Evolutionary conservation across 2,797 vertebrate species (phyloP).

Genomic region (Rhynchonycteris naso): DNA sequence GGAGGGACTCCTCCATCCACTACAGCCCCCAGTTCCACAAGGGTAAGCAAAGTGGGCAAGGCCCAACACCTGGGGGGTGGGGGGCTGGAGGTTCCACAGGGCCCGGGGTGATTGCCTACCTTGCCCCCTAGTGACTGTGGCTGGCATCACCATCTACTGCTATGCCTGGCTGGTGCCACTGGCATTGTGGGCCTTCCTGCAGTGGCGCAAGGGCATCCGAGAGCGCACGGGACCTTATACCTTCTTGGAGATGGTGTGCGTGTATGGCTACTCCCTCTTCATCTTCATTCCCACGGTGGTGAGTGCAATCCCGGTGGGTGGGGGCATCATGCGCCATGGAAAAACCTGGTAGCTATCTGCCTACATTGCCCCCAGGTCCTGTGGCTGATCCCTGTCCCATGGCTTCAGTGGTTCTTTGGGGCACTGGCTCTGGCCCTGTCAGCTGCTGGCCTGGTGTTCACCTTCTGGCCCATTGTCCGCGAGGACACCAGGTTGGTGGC

Average conservation of each 20-base stretch:
- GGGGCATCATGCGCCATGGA: fast-evolving
- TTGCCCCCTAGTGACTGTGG: constrained; percentile 87
- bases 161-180: constrained; percentile 93
- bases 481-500: constrained; percentile 89
- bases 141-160: constrained; percentile 89
- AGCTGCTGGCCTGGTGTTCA: constrained; percentile 88
- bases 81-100: fast-evolving
- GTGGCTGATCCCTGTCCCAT: constrained; percentile 88
- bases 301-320: constrained; percentile 76
- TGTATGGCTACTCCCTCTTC: constrained; percentile 94
- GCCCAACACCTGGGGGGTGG: background rate
- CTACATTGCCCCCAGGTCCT: constrained; percentile 85
- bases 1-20: constrained; percentile 83
- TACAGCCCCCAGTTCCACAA: constrained; percentile 92
- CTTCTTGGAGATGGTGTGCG: constrained; percentile 92
- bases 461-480: constrained; percentile 91
- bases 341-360: background rate
- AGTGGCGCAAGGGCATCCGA: constrained; percentile 88
- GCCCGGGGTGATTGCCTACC: background rate
- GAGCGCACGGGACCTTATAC: constrained; percentile 87
- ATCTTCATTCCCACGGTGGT: constrained; percentile 93
- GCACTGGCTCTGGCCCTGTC: constrained; percentile 89
- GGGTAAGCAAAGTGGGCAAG: constrained; percentile 77
- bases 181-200: constrained; percentile 92
- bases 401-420: constrained; percentile 90